Base-by-base conservation (phyloP, 53 echinoderm and acorn worm species). In the Glandiceps talaboti region DNA sequence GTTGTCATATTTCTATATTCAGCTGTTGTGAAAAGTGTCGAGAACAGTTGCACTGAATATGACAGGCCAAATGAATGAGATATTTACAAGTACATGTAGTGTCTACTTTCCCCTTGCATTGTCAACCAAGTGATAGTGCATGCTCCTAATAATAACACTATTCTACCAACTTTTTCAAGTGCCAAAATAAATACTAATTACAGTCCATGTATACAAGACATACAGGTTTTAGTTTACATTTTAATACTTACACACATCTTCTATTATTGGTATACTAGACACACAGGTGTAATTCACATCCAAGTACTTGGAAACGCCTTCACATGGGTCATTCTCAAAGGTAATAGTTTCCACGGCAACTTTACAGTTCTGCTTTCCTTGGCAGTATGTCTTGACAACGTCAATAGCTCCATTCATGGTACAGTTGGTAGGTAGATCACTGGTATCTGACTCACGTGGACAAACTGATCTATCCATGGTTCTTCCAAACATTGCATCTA, bases 201-300 rank as follows among this genome's bases (percentile, higher is more conserved):
- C 64, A 45, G 64, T 45, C 6, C 6, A 45, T 45, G 64, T 12
- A 12, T 6, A 20, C 20, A 45, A 45, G 20, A 20, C 20, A 20
- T 12, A 45, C 6, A 45, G 20, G 64, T 6, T 45, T 45, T 6
- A 20, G 6, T 45, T 45, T 45, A 45, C 6, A 45, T 12, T 45
- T 20, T 6, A 20, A 45, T 0, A 92, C 93, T 93, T 84, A 90
- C 93, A 93, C 26, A 87, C 87, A 86, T 93, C 88, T 0, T 74
- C 45, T 31, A 93, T 90, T 30, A 86, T 84, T 14, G 88, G 81
- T 32, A 81, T 85, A 26, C 82, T 82, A 6, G 88, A 83, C 20
- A 88, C 93, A 81, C 93, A 93, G 1, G 90, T 88, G 74, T 93
- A 93, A 73, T 93, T 90, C 26, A 90, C 93, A 84, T 90, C 90